A percentile compares a stretch with the other conserved stretches of the same genome.
phyloP scores from a whole-genome alignment of 2,888 invertebrate species.

The Agrotis clavis region DNA sequence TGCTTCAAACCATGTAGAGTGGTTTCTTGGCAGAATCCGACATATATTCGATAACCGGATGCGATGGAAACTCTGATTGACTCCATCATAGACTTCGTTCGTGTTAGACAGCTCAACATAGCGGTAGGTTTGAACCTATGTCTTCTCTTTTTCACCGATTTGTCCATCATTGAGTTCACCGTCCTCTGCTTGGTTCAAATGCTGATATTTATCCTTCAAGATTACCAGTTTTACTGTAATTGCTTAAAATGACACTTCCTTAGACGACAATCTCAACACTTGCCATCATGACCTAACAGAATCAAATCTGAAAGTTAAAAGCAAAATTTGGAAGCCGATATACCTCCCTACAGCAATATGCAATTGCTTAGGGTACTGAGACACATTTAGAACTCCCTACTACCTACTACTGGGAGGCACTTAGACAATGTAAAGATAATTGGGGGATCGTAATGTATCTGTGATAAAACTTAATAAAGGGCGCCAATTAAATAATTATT shows the following conservation, averaged over 20 bases:
- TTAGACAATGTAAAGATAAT: background rate
- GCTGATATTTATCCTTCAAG: slow-evolving; percentile 3
- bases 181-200: slow-evolving; percentile 4
- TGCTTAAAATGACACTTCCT: background rate
- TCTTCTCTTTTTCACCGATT: slow-evolving; percentile 61
- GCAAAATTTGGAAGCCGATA: background rate
- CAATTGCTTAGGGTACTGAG: background rate
- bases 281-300: background rate
- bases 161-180: slow-evolving; percentile 29
- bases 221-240: background rate
- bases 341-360: background rate
- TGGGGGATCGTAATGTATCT: background rate
- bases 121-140: slow-evolving; percentile 72
- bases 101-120: slow-evolving; percentile 79
- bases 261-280: background rate
- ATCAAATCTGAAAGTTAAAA: background rate
- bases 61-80: slow-evolving; percentile 73
- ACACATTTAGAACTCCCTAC: background rate
- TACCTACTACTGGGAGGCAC: background rate
- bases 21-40: slow-evolving; percentile 84
- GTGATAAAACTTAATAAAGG: slow-evolving; percentile 26
- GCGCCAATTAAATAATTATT: slow-evolving; percentile 18
- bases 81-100: slow-evolving; percentile 76
- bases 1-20: slow-evolving; percentile 87
- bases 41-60: slow-evolving; percentile 72